Percentiles rank a stretch among this genome's conserved stretches.
Evolutionary conservation across 2,797 vertebrate species (phyloP).

Genomic region (Danio albolineatus): DNA sequence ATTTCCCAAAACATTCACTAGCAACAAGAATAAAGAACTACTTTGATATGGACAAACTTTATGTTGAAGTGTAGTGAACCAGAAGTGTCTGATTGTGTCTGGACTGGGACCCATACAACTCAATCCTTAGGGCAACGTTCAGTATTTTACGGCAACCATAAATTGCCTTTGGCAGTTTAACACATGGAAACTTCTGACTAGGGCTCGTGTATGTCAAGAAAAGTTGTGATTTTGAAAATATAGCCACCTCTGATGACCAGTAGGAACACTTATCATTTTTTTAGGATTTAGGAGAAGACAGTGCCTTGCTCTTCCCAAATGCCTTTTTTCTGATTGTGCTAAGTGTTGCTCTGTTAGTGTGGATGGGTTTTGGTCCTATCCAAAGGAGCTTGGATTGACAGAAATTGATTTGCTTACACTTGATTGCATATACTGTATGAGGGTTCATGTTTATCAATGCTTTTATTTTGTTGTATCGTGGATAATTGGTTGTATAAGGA

Average conservation of each 20-base stretch:
- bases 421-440: too few relatives aligned
- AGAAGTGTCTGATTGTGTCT: conserved; percentile 2
- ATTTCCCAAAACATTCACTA: background rate
- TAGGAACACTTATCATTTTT: background rate
- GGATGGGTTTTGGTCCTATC: too few relatives aligned
- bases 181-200: conserved; percentile 13
- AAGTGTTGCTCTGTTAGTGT: too few relatives aligned
- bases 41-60: background rate
- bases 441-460: too few relatives aligned
- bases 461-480: too few relatives aligned
- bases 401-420: too few relatives aligned
- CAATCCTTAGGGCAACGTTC: conserved; percentile 3
- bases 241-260: conserved; percentile 16
- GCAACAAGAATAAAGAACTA: background rate
- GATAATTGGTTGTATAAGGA: too few relatives aligned
- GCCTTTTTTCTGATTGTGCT: background rate
- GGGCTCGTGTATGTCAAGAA: conserved; percentile 16
- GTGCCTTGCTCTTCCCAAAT: background rate
- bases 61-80: background rate
- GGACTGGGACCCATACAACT: background rate
- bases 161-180: conserved; percentile 15
- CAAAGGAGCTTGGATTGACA: too few relatives aligned
- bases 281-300: background rate
- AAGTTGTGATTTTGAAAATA: conserved; percentile 24
- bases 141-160: conserved; percentile 31